Evolutionary conservation across 2,797 vertebrate genomes (phyloP), one percentile per base, ranked within the genome.

Genomic region (Parauchenoglanis ngamensis): DNA sequence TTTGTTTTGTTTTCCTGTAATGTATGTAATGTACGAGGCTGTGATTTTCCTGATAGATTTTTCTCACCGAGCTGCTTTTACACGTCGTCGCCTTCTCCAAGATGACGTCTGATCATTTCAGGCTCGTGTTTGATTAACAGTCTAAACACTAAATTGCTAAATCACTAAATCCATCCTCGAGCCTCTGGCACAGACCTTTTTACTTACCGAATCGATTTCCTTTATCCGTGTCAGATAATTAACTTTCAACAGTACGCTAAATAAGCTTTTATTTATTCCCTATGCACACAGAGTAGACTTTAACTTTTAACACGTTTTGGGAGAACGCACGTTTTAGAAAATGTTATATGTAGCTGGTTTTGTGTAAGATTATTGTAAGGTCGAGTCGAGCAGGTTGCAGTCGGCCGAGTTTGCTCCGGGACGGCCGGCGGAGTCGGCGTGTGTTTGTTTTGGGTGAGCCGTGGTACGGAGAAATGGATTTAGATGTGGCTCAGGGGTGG

Each of bases 181-280:
- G 19, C 17, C 7, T 52, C 68, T 23, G 5, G 10, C 46, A 52
- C 2, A 35, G 46, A 63, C 11, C 19, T 49, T 87, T 63, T 75
- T 63, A 52, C 35, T 54, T 3, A 3, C 40, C 1, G 40, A 81
- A 61, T 52, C 19, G 31, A 52, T 82, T 40, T 81, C 25, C 56
- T 75, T 31, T 82, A 21, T 49, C 56, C 35, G 25, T 72, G 52
- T 86, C 40, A 4, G 49, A 70, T 49, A 52, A 77, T 77, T 49
- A 76, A n/a, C 82, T 72, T 84, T 59, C 10, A 57, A 10, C 28
- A 68, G 15, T 88, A 67, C 85, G 65, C 92, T 93, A 83, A 86
- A 76, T 86, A 70, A 57, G 70, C 57, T 87, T 90, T 93, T 92
- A 94, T 94, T 95, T 94, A 94, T 94, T 92, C 89, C 93, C 40